Conservation (phyloP, 2,888 invertebrate genomes). For the Hemaris fuciformis region DNA sequence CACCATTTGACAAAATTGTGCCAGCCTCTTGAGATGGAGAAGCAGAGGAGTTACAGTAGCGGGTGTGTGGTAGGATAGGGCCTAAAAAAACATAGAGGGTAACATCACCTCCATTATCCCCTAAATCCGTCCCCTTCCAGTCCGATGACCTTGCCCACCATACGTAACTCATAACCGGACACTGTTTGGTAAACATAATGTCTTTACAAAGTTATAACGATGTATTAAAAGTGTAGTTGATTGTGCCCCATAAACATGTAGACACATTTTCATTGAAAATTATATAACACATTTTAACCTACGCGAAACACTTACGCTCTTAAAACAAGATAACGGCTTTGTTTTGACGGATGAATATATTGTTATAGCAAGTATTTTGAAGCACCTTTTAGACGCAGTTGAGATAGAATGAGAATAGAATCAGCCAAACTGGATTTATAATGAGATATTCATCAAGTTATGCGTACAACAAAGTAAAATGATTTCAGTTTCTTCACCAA, state of each 20-base stretch:
- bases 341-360: no score
- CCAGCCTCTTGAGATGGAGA: no score
- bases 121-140: background rate
- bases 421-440: background rate
- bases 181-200: constrained; percentile 37
- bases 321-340: background rate
- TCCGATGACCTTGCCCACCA: constrained; percentile 31
- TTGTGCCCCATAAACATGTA: constrained; percentile 1
- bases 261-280: background rate
- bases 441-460: background rate
- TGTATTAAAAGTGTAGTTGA: constrained; percentile 16
- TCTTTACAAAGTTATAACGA: constrained; percentile 25
- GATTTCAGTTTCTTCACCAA: no score
- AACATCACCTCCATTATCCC: background rate
- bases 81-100: background rate
- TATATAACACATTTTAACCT: background rate
- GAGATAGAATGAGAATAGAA: no score
- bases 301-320: background rate
- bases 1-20: no score
- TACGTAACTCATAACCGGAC: constrained; percentile 33
- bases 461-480: no score
- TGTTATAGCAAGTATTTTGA: no score
- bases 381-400: no score
- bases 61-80: no score
- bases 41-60: no score